These are phyloP conservation scores for Mormyrus lacerda DNA, from an alignment of 2,113 vertebrate genomes.

Conservation along the genomic window DNA sequence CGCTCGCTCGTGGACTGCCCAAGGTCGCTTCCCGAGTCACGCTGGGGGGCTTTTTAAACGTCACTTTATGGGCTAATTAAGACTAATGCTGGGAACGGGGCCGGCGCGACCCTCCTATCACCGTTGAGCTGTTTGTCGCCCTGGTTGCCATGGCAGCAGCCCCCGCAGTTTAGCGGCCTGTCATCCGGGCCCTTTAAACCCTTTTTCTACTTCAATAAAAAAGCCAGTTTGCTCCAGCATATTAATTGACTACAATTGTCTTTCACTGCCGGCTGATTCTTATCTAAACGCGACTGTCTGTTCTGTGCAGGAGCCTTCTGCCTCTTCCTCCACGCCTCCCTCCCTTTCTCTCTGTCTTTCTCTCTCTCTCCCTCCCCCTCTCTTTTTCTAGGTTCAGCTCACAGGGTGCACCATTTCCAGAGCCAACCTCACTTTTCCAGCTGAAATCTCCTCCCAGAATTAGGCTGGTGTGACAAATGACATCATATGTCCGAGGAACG, in stretches of 20 bases:
- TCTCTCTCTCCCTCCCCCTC: background rate
- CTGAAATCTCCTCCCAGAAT: background rate
- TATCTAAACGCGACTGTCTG: background rate
- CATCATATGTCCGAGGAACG: background rate
- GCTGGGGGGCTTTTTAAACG: background rate
- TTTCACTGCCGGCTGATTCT: background rate
- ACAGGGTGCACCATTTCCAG: background rate
- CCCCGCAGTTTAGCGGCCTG: background rate
- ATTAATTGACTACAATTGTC: conserved; percentile 10
- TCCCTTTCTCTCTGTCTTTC: too few species aligned
- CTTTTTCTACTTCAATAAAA: conserved; percentile 1
- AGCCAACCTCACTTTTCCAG: background rate
- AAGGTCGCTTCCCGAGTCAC: background rate
- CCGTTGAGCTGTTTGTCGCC: background rate
- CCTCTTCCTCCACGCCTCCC: background rate
- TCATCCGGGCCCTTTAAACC: background rate
- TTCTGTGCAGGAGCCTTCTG: background rate
- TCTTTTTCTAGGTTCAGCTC: background rate
- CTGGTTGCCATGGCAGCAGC: background rate
- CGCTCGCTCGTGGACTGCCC: background rate
- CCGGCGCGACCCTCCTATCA: background rate
- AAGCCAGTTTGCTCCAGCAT: background rate
- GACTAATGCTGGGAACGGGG: background rate
- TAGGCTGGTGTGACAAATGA: background rate
- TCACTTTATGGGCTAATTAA: background rate